Evolutionary conservation across 2,113 vertebrate species (phyloP).

Genomic region (Phalacrocorax pelagicus): DNA sequence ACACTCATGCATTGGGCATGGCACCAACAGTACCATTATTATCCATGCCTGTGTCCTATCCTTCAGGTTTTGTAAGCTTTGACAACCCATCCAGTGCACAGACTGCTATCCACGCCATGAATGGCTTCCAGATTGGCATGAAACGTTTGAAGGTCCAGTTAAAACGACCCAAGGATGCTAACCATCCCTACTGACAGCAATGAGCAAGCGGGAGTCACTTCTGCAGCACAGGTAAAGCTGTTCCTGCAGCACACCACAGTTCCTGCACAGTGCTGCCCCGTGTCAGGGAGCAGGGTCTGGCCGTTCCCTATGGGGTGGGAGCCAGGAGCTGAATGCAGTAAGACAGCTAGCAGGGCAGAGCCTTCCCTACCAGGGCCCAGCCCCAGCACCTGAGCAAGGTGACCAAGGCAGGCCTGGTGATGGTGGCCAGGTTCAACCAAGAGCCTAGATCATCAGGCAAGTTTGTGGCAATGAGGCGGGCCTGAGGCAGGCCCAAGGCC

Average conservation of each 20-base stretch:
- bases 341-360: not conserved
- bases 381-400: not conserved
- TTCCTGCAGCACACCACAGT: not conserved
- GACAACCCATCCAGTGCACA: conserved; percentile 98
- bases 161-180: conserved; percentile 96
- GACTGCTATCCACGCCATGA: conserved; percentile 98
- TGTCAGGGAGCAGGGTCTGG: not conserved
- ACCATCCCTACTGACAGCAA: conserved; percentile 93
- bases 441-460: not conserved
- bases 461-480: not conserved
- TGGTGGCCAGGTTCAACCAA: not conserved
- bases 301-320: not conserved
- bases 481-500: not conserved
- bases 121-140: conserved; percentile 98
- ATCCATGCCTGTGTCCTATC: not conserved
- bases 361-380: not conserved
- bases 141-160: conserved; percentile 98
- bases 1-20: not conserved
- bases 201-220: conserved; percentile 71
- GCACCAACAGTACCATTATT: not conserved
- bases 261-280: not conserved
- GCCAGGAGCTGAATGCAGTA: not conserved
- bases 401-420: not conserved
- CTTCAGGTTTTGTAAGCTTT: conserved; percentile 96
- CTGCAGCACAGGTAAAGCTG: conserved; percentile 84